A percentile compares a stretch with the other conserved stretches of the same genome.
These are phyloP conservation scores for Oceanodroma leucorhoa DNA, from an alignment of 2,797 vertebrate genomes.

Conservation along the genomic window DNA sequence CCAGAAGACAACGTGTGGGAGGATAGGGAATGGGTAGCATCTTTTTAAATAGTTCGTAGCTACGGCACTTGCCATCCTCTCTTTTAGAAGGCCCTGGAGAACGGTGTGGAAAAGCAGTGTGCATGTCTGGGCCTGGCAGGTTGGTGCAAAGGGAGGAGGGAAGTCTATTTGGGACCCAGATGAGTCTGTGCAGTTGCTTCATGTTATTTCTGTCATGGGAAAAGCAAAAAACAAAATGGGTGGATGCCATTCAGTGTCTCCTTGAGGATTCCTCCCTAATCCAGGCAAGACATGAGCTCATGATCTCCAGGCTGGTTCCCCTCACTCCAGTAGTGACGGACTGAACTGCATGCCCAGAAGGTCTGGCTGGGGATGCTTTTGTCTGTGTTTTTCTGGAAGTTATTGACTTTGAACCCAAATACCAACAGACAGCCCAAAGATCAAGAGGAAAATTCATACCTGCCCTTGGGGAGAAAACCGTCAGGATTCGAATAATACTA, in stretches of 20 bases:
- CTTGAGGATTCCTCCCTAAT: neutral
- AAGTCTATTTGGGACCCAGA: neutral
- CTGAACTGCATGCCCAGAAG: neutral
- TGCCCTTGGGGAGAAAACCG: neutral
- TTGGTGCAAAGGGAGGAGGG: neutral
- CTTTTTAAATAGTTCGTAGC: neutral
- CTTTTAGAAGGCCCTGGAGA: neutral
- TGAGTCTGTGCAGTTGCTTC: neutral
- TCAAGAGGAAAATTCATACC: neutral
- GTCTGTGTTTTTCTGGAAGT: neutral
- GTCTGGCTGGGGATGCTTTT: neutral
- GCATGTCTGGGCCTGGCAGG: neutral
- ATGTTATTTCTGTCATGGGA: neutral
- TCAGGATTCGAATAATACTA: neutral
- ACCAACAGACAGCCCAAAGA: neutral
- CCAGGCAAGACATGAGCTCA: conserved; percentile 7
- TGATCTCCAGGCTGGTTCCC: neutral
- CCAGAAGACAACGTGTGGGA: rapidly evolving
- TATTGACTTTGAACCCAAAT: neutral
- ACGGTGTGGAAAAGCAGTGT: neutral
- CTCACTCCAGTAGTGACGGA: neutral
- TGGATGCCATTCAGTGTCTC: neutral
- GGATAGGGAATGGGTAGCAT: neutral
- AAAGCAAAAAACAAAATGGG: neutral
- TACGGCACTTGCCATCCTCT: neutral